These are phyloP conservation scores for Protonibea diacanthus DNA, from an alignment of 2,797 vertebrate genomes.

Conservation along the genomic window DNA sequence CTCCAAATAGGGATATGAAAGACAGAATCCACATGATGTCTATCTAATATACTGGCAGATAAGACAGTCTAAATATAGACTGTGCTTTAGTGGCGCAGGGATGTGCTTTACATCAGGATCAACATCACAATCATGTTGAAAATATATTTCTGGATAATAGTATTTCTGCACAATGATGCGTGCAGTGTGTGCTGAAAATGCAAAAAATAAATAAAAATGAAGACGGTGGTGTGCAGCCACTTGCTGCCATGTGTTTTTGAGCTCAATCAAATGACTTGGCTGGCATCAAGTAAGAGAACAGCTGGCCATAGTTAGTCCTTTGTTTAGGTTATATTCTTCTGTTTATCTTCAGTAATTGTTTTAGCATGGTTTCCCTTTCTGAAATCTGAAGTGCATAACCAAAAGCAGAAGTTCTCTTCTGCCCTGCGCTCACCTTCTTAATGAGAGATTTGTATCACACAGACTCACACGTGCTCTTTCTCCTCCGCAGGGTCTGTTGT, in stretches of 20 bases:
- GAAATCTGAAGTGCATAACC: slow-evolving; percentile 27
- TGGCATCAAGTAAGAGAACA: slow-evolving; percentile 49
- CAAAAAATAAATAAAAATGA: not conserved
- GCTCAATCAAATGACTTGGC: slow-evolving; percentile 26
- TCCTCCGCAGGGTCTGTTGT: slow-evolving; percentile 87
- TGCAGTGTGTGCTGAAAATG: not conserved
- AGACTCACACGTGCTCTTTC: not conserved
- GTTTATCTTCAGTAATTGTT: slow-evolving; percentile 63
- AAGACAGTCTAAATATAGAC: slow-evolving; percentile 58
- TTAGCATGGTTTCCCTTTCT: slow-evolving; percentile 32
- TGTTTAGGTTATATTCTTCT: slow-evolving; percentile 55
- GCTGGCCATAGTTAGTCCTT: slow-evolving; percentile 53
- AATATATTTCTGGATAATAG: slow-evolving; percentile 9
- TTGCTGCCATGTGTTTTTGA: slow-evolving; percentile 30
- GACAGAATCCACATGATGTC: slow-evolving; percentile 48
- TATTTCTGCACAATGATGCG: not conserved
- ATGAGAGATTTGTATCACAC: not conserved
- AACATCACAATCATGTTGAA: slow-evolving; percentile 13
- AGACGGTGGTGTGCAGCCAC: not conserved
- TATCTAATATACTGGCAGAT: slow-evolving; percentile 39
- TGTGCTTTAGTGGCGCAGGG: slow-evolving; percentile 5
- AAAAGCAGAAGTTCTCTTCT: slow-evolving; percentile 32
- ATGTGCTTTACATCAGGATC: not conserved
- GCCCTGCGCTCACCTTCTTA: not conserved
- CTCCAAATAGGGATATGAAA: slow-evolving; percentile 63